These are phyloP conservation scores for Hydractinia symbiolongicarpus DNA, from an alignment of 30 jellyfish, hydroid and myxozoan genomes.

Conservation along the genomic window DNA sequence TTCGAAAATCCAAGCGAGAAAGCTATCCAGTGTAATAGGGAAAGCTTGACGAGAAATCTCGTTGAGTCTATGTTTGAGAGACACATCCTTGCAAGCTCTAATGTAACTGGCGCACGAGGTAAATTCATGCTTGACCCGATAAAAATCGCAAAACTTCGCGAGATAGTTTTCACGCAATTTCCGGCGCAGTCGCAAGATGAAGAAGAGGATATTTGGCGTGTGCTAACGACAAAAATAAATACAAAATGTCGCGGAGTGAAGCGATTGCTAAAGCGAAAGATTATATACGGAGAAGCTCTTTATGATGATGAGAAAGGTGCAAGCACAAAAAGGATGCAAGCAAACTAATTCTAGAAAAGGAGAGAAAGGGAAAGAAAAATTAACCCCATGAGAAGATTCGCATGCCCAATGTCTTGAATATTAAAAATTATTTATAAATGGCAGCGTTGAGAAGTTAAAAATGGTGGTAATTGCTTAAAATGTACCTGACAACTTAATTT, in stretches of 20 bases:
- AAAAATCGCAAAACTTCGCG: background rate
- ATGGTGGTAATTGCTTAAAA: too few relatives aligned
- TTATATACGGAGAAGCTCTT: background rate
- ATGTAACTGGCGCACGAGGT: constrained; percentile 20
- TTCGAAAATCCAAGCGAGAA: background rate
- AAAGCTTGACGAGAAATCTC: constrained; percentile 4
- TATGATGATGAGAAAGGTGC: too few relatives aligned
- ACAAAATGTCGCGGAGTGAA: constrained; percentile 25
- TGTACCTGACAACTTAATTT: too few relatives aligned
- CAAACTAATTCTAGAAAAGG: too few relatives aligned
- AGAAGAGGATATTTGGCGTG: constrained; percentile 1
- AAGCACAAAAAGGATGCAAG: too few relatives aligned
- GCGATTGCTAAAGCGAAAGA: constrained; percentile 6
- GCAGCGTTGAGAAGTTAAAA: too few relatives aligned
- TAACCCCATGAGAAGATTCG: too few relatives aligned
- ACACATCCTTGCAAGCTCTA: constrained; percentile 2
- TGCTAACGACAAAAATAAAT: constrained; percentile 19
- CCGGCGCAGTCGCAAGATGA: constrained; percentile 7
- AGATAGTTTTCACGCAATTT: background rate
- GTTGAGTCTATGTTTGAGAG: background rate
- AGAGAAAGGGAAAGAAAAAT: too few relatives aligned
- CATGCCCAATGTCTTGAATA: too few relatives aligned
- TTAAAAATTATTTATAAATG: too few relatives aligned
- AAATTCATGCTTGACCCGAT: constrained; percentile 23
- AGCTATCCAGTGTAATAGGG: background rate